A percentile compares a stretch with the other conserved stretches of the same genome.
Conservation (phyloP, 2,888 invertebrate genomes). For the Orthosia cruda region DNA sequence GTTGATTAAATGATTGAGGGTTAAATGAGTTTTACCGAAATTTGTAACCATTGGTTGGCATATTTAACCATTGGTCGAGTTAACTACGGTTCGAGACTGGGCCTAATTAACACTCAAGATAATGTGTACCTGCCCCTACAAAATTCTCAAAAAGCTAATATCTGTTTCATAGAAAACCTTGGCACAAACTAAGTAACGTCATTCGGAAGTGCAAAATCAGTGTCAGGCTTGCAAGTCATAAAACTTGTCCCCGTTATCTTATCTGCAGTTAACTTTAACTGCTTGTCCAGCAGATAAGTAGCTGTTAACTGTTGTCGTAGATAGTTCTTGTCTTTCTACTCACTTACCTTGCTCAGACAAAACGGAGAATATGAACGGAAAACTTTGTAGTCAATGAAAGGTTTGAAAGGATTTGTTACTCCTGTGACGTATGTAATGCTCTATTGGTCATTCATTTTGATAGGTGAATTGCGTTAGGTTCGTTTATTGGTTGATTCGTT, state of each 20-base stretch:
- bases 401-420: neutral
- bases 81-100: no score
- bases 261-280: constrained; percentile 39
- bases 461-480: no score
- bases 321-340: constrained; percentile 23
- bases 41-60: no score
- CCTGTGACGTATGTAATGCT: neutral
- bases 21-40: no score
- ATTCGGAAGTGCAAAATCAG: constrained; percentile 38
- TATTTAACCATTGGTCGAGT: no score
- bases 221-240: constrained; percentile 21
- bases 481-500: no score
- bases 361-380: neutral
- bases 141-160: neutral
- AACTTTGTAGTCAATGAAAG: constrained; percentile 7
- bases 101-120: neutral
- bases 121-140: no score
- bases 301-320: constrained; percentile 30
- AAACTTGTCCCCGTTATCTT: constrained; percentile 42
- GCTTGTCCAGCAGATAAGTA: constrained; percentile 42
- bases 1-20: no score
- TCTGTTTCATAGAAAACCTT: neutral
- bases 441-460: no score
- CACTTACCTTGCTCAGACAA: neutral
- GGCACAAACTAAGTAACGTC: neutral